phyloP scores from a whole-genome alignment of 2,888 invertebrate species.

The Pollenia angustigena region DNA sequence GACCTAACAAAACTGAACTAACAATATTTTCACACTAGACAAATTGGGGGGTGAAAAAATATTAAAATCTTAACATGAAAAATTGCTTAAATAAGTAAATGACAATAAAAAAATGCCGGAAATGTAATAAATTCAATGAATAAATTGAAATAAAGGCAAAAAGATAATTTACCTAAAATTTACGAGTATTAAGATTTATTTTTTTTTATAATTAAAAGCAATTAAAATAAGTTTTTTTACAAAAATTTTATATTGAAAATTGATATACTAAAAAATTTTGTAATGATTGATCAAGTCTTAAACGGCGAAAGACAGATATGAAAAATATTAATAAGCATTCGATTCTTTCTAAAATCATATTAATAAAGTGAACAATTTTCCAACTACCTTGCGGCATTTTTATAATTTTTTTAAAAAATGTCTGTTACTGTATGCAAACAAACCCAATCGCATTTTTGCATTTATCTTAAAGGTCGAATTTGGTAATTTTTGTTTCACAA shows the following conservation, averaged over 20 bases:
- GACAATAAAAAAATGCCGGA: slow-evolving; percentile 56
- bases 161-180: not conserved
- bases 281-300: no score
- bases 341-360: no score
- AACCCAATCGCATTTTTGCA: not conserved
- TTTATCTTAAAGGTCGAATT: not conserved
- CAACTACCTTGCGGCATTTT: no score
- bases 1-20: not conserved
- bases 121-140: slow-evolving; percentile 34
- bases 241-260: no score
- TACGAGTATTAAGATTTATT: no score
- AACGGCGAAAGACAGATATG: no score
- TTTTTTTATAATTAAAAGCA: no score
- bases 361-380: no score
- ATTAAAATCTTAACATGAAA: slow-evolving; percentile 46
- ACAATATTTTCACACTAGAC: slow-evolving; percentile 51
- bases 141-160: slow-evolving; percentile 21
- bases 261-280: no score
- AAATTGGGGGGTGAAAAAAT: slow-evolving; percentile 53
- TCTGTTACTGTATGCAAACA: not conserved
- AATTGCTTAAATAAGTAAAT: slow-evolving; percentile 24
- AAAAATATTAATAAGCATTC: no score
- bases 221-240: no score
- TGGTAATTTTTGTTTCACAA: not conserved
- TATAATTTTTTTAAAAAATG: not conserved